phyloP scores from a whole-genome alignment of 2,888 invertebrate species.

The Pandemis corylana region DNA sequence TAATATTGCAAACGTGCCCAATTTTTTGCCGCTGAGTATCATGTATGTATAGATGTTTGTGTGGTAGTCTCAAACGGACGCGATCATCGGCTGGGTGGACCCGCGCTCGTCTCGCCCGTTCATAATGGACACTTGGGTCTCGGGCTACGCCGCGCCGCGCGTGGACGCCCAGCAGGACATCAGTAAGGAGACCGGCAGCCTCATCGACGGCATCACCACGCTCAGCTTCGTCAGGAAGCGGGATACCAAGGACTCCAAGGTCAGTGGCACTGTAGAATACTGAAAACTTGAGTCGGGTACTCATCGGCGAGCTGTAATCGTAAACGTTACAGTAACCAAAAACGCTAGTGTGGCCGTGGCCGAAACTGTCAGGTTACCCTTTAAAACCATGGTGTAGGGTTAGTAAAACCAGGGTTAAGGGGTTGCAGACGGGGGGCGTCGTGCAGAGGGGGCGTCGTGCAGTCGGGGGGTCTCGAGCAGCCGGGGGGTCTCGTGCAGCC shows the following conservation, averaged over 20 bases:
- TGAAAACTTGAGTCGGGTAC: too few relatives aligned
- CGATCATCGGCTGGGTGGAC: constrained; percentile 95
- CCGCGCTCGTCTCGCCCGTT: constrained; percentile 90
- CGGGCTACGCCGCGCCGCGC: constrained; percentile 90
- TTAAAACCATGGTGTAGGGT: too few relatives aligned
- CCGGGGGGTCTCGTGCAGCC: too few relatives aligned
- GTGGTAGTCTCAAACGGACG: constrained; percentile 91
- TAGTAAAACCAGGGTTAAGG: too few relatives aligned
- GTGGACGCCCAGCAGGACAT: constrained; percentile 91
- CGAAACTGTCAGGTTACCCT: too few relatives aligned
- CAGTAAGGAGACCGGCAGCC: constrained; percentile 87
- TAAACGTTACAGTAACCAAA: background rate
- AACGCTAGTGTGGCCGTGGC: too few relatives aligned
- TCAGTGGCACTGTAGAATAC: constrained; percentile 42
- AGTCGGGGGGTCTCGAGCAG: too few relatives aligned
- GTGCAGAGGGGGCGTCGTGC: too few relatives aligned
- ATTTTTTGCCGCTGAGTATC: too few relatives aligned
- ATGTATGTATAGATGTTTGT: background rate
- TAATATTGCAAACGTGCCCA: too few relatives aligned
- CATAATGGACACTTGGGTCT: constrained; percentile 95
- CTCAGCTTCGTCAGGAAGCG: constrained; percentile 92
- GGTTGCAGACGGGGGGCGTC: too few relatives aligned
- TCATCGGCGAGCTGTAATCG: too few relatives aligned
- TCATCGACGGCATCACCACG: constrained; percentile 90
- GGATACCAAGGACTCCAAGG: constrained; percentile 87